phyloP scores from a whole-genome alignment of 2,797 vertebrate genomes.

The Dryobates pubescens region DNA sequence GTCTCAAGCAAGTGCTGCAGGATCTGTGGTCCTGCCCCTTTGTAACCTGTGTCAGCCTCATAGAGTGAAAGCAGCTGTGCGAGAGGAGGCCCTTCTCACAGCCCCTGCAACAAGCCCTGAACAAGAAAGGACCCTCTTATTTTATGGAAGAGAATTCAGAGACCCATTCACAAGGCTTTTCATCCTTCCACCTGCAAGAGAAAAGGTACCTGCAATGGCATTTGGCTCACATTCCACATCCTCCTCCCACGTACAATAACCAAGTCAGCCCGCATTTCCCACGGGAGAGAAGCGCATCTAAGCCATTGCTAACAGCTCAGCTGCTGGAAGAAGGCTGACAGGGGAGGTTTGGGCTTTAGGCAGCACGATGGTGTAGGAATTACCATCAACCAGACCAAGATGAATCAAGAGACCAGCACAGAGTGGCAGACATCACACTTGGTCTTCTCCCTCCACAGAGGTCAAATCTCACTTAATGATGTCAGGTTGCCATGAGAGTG shows the following conservation, averaged over 20 bases:
- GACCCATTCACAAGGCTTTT: background rate
- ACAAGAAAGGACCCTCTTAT: background rate
- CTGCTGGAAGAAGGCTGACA: background rate
- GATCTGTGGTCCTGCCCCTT: background rate
- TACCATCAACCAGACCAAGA: background rate
- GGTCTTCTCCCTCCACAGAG: background rate
- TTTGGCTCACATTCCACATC: background rate
- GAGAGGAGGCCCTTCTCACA: background rate
- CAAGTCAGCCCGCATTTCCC: background rate
- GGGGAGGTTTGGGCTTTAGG: background rate
- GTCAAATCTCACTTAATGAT: background rate
- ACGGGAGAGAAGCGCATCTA: rapidly evolving
- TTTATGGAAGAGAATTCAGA: background rate
- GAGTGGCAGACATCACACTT: background rate
- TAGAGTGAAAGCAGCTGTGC: rapidly evolving
- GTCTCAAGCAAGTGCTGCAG: background rate
- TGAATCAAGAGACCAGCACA: rapidly evolving
- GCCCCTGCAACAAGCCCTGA: background rate
- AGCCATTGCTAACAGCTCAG: background rate
- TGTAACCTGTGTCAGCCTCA: rapidly evolving
- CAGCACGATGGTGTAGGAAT: background rate
- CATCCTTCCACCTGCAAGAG: background rate
- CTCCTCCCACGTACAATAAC: background rate
- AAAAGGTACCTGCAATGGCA: background rate
- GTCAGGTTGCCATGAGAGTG: rapidly evolving